phyloP scores from a whole-genome alignment of 1,140 invertebrate genomes.

The Drosophila truncata region DNA sequence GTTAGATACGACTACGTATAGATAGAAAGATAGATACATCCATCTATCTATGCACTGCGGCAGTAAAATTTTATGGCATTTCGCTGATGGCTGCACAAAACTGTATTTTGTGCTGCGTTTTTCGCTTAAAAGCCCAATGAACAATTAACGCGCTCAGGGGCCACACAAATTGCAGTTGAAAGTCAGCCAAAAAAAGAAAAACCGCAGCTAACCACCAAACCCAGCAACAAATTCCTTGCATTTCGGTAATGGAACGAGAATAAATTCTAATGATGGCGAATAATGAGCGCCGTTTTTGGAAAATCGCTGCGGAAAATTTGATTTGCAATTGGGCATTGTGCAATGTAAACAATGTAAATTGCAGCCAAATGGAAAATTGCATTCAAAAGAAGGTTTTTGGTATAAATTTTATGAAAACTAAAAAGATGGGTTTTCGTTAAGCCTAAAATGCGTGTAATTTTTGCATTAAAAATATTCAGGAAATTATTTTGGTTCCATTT shows the following conservation, averaged over 20 bases:
- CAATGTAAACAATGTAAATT: conserved; percentile 36
- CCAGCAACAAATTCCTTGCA: conserved; percentile 27
- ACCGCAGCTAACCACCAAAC: conserved; percentile 9
- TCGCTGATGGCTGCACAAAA: conserved; percentile 51
- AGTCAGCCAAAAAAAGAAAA: conserved; percentile 13
- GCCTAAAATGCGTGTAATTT: not conserved
- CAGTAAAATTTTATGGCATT: conserved; percentile 48
- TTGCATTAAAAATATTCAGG: not conserved
- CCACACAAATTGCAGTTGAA: conserved; percentile 45
- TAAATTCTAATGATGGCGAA: conserved; percentile 45
- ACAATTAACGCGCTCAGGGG: conserved; percentile 52
- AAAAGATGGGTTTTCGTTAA: not conserved
- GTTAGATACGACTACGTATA: conserved; percentile 21
- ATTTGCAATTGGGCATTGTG: conserved; percentile 37
- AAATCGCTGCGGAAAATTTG: conserved; percentile 35
- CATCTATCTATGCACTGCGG: conserved; percentile 9
- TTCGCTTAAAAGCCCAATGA: conserved; percentile 27
- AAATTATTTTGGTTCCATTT: not conserved
- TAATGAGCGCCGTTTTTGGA: conserved; percentile 29
- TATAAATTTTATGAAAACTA: conserved; percentile 10
- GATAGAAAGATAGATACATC: conserved; percentile 38
- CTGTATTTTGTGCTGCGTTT: conserved; percentile 18
- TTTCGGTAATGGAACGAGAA: conserved; percentile 33
- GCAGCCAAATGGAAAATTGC: conserved; percentile 12
- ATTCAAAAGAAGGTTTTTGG: conserved; percentile 1